phyloP scores from a whole-genome alignment of 2,113 vertebrate species.

The Paramormyrops kingsleyae region DNA sequence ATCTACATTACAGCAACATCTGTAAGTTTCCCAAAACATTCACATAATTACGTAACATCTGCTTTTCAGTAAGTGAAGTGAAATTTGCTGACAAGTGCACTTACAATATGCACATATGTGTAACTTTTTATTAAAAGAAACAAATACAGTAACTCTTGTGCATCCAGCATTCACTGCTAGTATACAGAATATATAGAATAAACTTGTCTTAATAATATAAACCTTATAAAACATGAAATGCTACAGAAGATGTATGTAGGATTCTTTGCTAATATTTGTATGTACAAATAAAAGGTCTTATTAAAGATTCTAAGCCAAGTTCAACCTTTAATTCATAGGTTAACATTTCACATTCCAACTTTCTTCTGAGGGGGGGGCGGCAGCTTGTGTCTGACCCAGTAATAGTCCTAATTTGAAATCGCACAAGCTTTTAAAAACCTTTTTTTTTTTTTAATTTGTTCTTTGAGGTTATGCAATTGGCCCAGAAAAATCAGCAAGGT shows the following conservation, averaged over 20 bases:
- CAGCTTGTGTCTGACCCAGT: not conserved
- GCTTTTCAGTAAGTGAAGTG: not conserved
- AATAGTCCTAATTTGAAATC: constrained; percentile 35
- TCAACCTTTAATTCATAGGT: not conserved
- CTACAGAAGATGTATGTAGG: not conserved
- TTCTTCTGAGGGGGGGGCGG: not conserved
- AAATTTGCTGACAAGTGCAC: not conserved
- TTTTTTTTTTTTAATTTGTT: not conserved
- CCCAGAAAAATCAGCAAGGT: constrained; percentile 28
- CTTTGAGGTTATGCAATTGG: constrained; percentile 31
- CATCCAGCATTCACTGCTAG: not conserved
- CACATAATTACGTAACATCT: not conserved
- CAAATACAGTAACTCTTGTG: not conserved
- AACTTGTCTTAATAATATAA: not conserved
- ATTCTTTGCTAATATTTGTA: not conserved
- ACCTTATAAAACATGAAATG: not conserved
- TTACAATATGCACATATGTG: not conserved
- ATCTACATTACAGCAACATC: not conserved
- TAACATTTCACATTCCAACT: not conserved
- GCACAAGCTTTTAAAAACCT: constrained; percentile 1
- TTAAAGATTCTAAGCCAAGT: not conserved
- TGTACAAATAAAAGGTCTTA: not conserved
- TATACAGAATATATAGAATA: not conserved
- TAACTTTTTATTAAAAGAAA: not conserved
- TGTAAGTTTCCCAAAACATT: not conserved